Conservation (phyloP, 1,140 invertebrate species). For the Contarinia nasturtii region DNA sequence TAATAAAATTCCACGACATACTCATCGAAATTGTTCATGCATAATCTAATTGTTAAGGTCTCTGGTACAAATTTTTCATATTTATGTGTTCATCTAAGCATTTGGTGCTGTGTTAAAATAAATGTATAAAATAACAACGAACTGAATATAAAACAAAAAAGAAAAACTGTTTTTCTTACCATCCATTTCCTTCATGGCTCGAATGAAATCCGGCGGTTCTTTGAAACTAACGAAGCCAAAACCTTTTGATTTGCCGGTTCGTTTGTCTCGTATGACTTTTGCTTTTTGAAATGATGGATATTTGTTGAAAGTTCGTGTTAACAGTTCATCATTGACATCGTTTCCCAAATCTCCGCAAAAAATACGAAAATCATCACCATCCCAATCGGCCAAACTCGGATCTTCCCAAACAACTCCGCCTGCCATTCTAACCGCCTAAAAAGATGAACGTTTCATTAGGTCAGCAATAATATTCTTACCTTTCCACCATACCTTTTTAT, state of each 20-base stretch:
- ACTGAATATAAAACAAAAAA: no score
- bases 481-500: slow-evolving; percentile 12
- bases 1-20: no score
- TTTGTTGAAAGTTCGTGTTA: slow-evolving; percentile 83
- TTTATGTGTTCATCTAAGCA: no score
- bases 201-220: slow-evolving; percentile 92
- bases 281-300: slow-evolving; percentile 89
- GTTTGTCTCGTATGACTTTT: slow-evolving; percentile 88
- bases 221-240: slow-evolving; percentile 99
- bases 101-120: no score
- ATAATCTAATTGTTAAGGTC: no score
- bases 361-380: slow-evolving; percentile 90
- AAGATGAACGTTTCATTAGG: neutral
- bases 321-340: slow-evolving; percentile 93
- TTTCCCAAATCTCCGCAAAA: slow-evolving; percentile 99
- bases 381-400: slow-evolving; percentile 76
- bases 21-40: no score
- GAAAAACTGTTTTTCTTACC: slow-evolving; percentile 30
- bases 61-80: no score
- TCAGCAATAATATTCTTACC: no score
- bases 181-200: slow-evolving; percentile 97
- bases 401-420: slow-evolving; percentile 93
- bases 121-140: no score
- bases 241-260: slow-evolving; percentile 96
- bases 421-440: slow-evolving; percentile 60